Evolutionary conservation across 2,888 invertebrate species (phyloP).

Genomic region (Drosophila austrosaltans): DNA sequence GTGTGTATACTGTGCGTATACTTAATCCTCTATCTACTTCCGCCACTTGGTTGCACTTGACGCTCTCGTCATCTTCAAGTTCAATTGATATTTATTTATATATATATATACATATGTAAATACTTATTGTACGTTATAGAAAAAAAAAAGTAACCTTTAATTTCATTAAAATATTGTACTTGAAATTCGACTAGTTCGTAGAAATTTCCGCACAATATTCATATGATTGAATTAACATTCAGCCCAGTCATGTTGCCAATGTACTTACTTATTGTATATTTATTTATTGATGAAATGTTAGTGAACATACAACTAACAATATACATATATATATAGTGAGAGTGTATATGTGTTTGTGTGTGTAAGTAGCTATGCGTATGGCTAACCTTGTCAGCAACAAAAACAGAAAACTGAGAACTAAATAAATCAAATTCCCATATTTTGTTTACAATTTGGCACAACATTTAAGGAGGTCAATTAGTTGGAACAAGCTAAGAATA

Average conservation of each 20-base stretch:
- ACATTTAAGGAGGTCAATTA: slow-evolving; percentile 2
- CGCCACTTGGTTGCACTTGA: slow-evolving; percentile 53
- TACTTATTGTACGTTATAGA: slow-evolving; percentile 22
- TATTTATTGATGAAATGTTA: slow-evolving; percentile 57
- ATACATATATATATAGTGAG: not conserved
- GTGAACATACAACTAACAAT: slow-evolving; percentile 17
- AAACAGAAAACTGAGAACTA: slow-evolving; percentile 15
- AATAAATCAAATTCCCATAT: slow-evolving; percentile 13
- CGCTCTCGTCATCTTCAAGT: slow-evolving; percentile 64
- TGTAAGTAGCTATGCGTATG: slow-evolving; percentile 31
- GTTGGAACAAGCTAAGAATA: not conserved
- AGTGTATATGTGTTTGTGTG: not conserved
- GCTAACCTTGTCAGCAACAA: slow-evolving; percentile 8
- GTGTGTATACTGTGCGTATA: slow-evolving; percentile 57
- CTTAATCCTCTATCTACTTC: slow-evolving; percentile 58
- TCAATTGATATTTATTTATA: slow-evolving; percentile 46
- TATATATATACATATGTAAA: slow-evolving; percentile 4
- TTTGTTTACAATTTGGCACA: slow-evolving; percentile 11
- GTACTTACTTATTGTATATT: slow-evolving; percentile 33
- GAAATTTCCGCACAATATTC: slow-evolving; percentile 69
- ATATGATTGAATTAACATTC: slow-evolving; percentile 38
- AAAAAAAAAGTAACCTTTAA: slow-evolving; percentile 55
- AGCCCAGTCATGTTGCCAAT: slow-evolving; percentile 58
- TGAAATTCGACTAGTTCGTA: slow-evolving; percentile 50
- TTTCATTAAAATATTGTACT: slow-evolving; percentile 41